phyloP scores from a whole-genome alignment of 92 coral and sea anemone species.

The Palythoa heliodiscus region DNA sequence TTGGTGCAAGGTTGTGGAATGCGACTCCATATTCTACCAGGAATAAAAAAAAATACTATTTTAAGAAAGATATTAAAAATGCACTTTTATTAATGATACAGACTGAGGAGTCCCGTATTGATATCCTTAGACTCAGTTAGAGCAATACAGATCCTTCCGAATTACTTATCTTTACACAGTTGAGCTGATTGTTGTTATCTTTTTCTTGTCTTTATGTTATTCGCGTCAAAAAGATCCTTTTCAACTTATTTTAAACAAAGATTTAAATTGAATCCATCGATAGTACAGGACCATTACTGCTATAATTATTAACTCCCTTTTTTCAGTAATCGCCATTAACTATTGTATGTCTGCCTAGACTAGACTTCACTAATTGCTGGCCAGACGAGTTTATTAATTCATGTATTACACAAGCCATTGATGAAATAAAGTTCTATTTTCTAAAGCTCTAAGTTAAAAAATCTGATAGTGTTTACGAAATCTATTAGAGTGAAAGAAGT shows the following conservation, averaged over 20 bases:
- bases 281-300: background rate
- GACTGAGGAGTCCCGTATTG: slow-evolving; percentile 5
- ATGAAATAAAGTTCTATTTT: no score
- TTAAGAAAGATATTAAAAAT: slow-evolving; percentile 23
- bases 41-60: slow-evolving; percentile 34
- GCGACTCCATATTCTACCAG: slow-evolving; percentile 20
- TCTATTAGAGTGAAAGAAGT: no score
- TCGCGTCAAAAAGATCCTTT: slow-evolving; percentile 10
- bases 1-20: slow-evolving; percentile 31
- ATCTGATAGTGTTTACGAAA: no score
- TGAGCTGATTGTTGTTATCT: slow-evolving; percentile 7
- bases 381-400: no score
- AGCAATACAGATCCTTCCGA: slow-evolving; percentile 14
- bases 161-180: slow-evolving; percentile 8
- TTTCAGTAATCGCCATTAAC: background rate
- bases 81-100: background rate
- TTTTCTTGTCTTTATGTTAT: slow-evolving; percentile 16
- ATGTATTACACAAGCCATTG: no score
- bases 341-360: background rate
- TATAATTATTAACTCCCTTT: background rate
- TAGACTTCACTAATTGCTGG: no score
- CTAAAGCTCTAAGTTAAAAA: no score
- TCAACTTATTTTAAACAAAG: background rate
- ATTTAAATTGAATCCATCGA: background rate
- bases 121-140: background rate